Evolutionary conservation across 2,888 invertebrate species (phyloP).

Genomic region (Sphaerolaimus hirsutus): DNA sequence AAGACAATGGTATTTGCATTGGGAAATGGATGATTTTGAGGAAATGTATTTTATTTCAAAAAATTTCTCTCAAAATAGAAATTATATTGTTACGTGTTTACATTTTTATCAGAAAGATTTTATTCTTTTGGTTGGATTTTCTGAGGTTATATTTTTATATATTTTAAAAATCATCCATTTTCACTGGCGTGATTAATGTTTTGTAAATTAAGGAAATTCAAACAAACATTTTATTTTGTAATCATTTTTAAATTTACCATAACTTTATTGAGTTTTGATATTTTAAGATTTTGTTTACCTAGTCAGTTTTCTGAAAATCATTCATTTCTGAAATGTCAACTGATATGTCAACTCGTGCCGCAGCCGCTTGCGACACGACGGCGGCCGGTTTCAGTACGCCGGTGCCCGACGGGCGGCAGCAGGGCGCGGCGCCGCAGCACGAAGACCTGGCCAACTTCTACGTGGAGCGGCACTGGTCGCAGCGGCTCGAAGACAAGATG

Average conservation of each 20-base stretch:
- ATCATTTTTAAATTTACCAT: neutral
- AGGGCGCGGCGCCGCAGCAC: neutral
- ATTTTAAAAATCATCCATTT: neutral
- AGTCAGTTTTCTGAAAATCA: neutral
- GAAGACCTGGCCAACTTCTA: no score
- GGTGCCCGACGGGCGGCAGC: no score
- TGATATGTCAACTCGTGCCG: no score
- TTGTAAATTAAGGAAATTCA: neutral
- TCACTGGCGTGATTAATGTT: neutral
- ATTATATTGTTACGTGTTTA: no score
- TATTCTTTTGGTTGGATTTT: neutral
- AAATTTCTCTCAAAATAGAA: no score
- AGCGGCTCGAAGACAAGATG: neutral
- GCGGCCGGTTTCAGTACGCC: neutral
- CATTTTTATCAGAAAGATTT: neutral
- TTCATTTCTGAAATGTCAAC: no score
- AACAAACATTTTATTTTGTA: neutral
- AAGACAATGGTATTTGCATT: no score
- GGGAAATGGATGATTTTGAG: no score
- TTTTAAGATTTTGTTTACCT: neutral
- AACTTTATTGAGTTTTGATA: neutral
- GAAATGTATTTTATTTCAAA: no score
- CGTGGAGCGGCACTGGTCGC: constrained; percentile 2
- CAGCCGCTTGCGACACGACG: neutral
- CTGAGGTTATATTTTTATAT: neutral